Evolutionary conservation across 2,797 vertebrate species (phyloP).

Genomic region (Champsocephalus esox): DNA sequence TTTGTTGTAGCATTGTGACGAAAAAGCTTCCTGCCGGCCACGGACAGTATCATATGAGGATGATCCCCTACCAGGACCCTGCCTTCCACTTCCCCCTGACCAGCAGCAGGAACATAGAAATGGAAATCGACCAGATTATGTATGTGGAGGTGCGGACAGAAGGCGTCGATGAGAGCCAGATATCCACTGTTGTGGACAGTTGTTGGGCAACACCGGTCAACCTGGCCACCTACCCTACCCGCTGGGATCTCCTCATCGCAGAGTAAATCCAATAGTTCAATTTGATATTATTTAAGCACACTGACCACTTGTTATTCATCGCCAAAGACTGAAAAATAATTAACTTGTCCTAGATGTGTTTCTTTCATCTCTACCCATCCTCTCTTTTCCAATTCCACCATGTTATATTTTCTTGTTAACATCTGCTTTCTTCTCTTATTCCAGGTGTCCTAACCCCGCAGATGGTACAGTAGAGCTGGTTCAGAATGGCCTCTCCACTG

Average conservation of each 20-base stretch:
- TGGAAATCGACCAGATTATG: conserved; percentile 63
- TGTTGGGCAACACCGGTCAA: conserved; percentile 82
- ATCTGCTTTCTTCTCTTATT: neutral
- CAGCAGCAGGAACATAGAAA: conserved; percentile 23
- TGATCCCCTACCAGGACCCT: conserved; percentile 71
- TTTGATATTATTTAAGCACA: neutral
- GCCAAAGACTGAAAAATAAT: neutral
- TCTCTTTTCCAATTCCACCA: neutral
- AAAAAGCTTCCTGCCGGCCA: conserved; percentile 63
- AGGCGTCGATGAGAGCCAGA: conserved; percentile 58
- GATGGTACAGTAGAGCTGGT: conserved; percentile 65
- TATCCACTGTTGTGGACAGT: conserved; percentile 70
- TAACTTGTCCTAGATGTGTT: neutral
- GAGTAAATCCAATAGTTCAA: conserved; percentile 59
- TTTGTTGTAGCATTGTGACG: conserved; percentile 52
- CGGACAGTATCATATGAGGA: conserved; percentile 63
- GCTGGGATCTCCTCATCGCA: conserved; percentile 71
- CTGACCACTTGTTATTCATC: neutral
- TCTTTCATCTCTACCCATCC: neutral
- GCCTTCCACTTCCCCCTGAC: conserved; percentile 56
- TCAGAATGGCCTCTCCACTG: conserved; percentile 67
- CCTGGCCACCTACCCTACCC: conserved; percentile 27
- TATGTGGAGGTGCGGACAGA: conserved; percentile 73
- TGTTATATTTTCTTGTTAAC: no score
- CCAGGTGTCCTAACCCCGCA: conserved; percentile 73